A percentile compares a stretch with the other conserved stretches of the same genome.
phyloP scores from a whole-genome alignment of 2,797 vertebrate genomes.

The Orestias chungarensis region DNA sequence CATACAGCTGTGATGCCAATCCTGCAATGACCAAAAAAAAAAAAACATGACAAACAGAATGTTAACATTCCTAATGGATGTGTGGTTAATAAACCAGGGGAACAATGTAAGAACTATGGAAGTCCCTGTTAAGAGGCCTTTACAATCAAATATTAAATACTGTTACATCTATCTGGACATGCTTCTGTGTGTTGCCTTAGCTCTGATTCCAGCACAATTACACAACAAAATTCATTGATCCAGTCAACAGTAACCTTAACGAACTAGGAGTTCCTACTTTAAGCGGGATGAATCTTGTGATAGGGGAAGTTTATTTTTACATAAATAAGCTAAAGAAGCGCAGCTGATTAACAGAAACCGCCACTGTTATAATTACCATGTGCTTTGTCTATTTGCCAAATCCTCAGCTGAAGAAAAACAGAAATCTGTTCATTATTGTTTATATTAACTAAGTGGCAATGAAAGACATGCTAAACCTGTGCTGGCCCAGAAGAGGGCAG shows the following conservation, averaged over 20 bases:
- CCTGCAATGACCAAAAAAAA: constrained; percentile 71
- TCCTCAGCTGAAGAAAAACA: constrained; percentile 43
- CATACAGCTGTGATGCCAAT: constrained; percentile 81
- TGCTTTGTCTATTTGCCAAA: no score
- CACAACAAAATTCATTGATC: constrained; percentile 52
- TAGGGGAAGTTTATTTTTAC: constrained; percentile 34
- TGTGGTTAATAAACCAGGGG: not conserved
- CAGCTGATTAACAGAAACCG: constrained; percentile 55
- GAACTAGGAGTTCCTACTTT: constrained; percentile 58
- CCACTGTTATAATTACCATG: constrained; percentile 43
- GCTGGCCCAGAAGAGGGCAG: constrained; percentile 71
- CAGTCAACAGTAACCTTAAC: constrained; percentile 61
- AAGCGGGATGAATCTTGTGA: constrained; percentile 49
- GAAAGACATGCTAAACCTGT: constrained; percentile 33
- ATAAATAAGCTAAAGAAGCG: constrained; percentile 33
- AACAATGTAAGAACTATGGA: not conserved
- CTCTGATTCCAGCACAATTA: constrained; percentile 21
- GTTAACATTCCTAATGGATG: not conserved
- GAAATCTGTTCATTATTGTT: constrained; percentile 44
- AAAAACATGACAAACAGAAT: not conserved
- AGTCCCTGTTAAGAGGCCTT: constrained; percentile 1
- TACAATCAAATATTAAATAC: not conserved
- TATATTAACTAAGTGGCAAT: constrained; percentile 13
- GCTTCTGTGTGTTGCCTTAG: constrained; percentile 16
- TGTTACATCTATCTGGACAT: not conserved